Base-by-base conservation (phyloP, 2,113 vertebrate genomes). In the Podilymbus podiceps region DNA sequence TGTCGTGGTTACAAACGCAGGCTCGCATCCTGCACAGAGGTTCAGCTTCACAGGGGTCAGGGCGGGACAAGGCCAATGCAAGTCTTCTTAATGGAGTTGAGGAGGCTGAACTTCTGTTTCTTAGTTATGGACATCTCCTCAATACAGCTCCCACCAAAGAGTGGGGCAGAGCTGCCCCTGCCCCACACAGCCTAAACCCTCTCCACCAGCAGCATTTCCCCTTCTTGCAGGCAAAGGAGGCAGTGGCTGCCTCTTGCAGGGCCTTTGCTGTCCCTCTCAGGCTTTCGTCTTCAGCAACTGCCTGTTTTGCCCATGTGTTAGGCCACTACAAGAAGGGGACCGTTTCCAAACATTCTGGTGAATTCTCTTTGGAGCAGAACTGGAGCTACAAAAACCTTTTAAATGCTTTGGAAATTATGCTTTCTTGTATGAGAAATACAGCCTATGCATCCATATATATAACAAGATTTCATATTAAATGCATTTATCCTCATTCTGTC, bases 401-500 rank as follows among this genome's bases (percentile, higher is more conserved):
- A 78, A 94, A 89, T 15, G 5, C n/a, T 76, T 85, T 58, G 17
- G 47, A 82, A 91, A 53, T 88, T 35, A 58, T 5, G 1, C 27
- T 62, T 12, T 22, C 0, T 0, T 53, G 7, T 72, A 53, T 66
- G 56, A 93, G 72, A 90, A 72, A 79, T 79, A 47, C 4, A 64
- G 40, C 38, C n/a, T 58, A 25, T 72, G 21, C 2, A 1, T 56
- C 77, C 73, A 73, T 46, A 75, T 47, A 89, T 38, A 40, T 50
- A 79, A 19, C 52, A 69, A 21, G 42, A 85, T 88, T 95, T 93
- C 18, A 77, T 73, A 79, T 92, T 76, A 73, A 89, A 89, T 58
- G 13, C 46, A 73, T 76, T 95, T 94, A 94, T 92, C 69, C 58
- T 89, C 62, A 83, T 95, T 95, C 94, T 85, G 80, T 93, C 95